Evolutionary conservation across 1,140 invertebrate genomes (phyloP).

Genomic region (Aleiodes sp.): DNA sequence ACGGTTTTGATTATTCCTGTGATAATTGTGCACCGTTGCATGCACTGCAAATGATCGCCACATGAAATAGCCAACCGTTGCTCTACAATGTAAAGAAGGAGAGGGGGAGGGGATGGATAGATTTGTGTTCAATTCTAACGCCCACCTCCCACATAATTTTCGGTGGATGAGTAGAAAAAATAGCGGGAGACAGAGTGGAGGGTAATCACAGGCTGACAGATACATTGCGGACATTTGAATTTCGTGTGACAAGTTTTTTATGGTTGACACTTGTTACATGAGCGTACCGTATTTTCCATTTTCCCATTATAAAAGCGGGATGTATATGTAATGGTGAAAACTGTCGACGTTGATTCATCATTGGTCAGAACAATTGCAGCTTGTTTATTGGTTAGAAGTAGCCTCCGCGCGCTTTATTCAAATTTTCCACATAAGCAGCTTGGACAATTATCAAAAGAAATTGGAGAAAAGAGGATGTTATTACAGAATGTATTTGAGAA

Average conservation of each 20-base stretch:
- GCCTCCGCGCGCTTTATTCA: too few relatives aligned
- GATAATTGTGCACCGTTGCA: not conserved
- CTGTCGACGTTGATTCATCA: too few relatives aligned
- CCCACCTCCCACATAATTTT: not conserved
- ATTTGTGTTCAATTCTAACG: conserved; percentile 8
- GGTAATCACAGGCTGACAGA: conserved; percentile 19
- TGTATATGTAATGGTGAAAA: too few relatives aligned
- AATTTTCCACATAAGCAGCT: too few relatives aligned
- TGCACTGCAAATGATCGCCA: conserved; percentile 3
- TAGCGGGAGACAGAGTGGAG: not conserved
- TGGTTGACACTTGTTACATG: conserved; percentile 41
- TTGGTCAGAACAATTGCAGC: too few relatives aligned
- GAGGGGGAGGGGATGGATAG: not conserved
- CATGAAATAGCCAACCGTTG: not conserved
- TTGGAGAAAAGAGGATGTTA: too few relatives aligned
- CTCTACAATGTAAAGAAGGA: not conserved
- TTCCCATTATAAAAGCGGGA: not conserved
- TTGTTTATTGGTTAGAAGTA: too few relatives aligned
- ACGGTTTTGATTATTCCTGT: conserved; percentile 16
- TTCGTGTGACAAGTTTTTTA: conserved; percentile 43
- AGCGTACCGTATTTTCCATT: not conserved
- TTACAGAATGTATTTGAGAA: too few relatives aligned
- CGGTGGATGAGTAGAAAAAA: not conserved
- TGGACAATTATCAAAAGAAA: too few relatives aligned
- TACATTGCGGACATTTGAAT: conserved; percentile 36